Percentiles rank a stretch among this genome's conserved stretches.
Conservation (phyloP, 1,140 invertebrate species). For the Andricus grossulariae region DNA sequence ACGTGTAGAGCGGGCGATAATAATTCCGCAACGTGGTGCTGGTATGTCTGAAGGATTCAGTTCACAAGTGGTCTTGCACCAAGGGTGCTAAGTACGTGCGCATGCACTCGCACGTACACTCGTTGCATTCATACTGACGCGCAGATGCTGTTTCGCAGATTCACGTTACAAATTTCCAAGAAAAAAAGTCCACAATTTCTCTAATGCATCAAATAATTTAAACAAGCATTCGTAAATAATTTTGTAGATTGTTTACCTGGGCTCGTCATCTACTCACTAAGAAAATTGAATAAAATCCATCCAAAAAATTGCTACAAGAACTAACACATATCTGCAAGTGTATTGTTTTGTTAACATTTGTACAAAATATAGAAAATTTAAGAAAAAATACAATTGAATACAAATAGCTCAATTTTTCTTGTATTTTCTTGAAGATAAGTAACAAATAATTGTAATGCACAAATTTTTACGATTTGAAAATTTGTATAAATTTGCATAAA, state of each 20-base stretch:
- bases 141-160: constrained; percentile 13
- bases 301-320: too few relatives aligned
- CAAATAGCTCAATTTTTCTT: too few relatives aligned
- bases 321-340: too few relatives aligned
- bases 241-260: background rate
- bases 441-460: too few relatives aligned
- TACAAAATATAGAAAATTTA: too few relatives aligned
- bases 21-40: constrained; percentile 44
- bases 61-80: constrained; percentile 56
- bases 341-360: too few relatives aligned
- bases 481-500: too few relatives aligned
- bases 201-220: background rate
- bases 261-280: background rate
- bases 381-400: too few relatives aligned
- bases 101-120: constrained; percentile 51
- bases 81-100: constrained; percentile 59
- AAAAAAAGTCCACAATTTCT: background rate
- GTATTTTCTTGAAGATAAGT: too few relatives aligned
- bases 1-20: constrained; percentile 10
- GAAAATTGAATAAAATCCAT: too few relatives aligned
- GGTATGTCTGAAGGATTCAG: constrained; percentile 62
- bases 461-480: too few relatives aligned
- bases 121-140: constrained; percentile 39
- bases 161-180: background rate
- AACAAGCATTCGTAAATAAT: constrained; percentile 5